A percentile compares a stretch with the other conserved stretches of the same genome.
phyloP scores from a whole-genome alignment of 2,113 vertebrate species.

The Irena cyanogastra region DNA sequence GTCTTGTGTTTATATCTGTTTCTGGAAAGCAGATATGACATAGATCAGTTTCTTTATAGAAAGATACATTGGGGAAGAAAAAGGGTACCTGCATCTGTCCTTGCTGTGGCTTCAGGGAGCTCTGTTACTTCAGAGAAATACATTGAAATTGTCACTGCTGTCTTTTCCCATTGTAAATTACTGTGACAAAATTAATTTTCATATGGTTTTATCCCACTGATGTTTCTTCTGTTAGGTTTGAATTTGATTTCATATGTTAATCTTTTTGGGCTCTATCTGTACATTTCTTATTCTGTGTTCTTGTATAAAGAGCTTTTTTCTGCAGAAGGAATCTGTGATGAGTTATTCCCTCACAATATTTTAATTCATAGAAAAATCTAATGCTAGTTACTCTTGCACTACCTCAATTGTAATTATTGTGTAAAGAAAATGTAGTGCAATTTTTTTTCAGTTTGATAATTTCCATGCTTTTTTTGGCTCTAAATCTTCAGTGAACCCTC shows the following conservation, averaged over 20 bases:
- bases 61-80: not conserved
- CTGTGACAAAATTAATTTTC: not conserved
- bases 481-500: not conserved
- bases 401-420: not conserved
- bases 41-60: not conserved
- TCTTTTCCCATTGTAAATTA: not conserved
- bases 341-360: not conserved
- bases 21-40: not conserved
- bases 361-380: not conserved
- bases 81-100: not conserved
- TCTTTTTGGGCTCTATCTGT: not conserved
- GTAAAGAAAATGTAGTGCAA: not conserved
- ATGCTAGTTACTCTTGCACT: not conserved
- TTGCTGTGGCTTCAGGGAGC: not conserved
- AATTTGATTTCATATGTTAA: not conserved
- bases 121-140: not conserved
- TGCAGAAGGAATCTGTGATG: not conserved
- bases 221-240: not conserved
- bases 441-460: constrained; percentile 18
- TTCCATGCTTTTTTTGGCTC: not conserved
- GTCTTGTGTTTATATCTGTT: not conserved
- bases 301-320: not conserved
- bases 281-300: not conserved
- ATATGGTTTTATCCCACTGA: not conserved
- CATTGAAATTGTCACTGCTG: not conserved